Conservation (phyloP, 2,113 vertebrate species). For the Crotalus tigris region DNA sequence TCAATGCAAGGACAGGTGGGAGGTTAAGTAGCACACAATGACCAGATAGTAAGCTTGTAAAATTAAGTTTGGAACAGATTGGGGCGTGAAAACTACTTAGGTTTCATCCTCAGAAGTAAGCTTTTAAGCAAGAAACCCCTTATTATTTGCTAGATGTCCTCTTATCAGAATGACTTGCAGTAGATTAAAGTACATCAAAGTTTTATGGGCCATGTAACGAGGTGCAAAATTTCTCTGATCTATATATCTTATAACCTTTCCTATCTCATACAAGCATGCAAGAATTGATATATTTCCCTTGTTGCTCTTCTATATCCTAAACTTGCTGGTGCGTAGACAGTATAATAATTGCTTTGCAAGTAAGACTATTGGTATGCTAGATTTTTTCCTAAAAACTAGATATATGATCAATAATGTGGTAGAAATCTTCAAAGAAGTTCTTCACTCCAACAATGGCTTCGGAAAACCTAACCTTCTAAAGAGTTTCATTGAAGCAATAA, state of each 20-base stretch:
- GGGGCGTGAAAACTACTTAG: background rate
- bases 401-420: background rate
- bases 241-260: background rate
- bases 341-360: background rate
- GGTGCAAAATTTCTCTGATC: background rate
- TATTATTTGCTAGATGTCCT: background rate
- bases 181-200: background rate
- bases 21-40: background rate
- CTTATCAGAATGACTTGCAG: background rate
- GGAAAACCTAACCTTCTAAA: background rate
- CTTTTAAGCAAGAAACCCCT: background rate
- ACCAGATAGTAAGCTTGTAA: background rate
- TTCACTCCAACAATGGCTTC: background rate
- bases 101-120: background rate
- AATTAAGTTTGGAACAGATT: background rate
- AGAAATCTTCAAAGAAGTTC: background rate
- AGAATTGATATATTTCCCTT: background rate
- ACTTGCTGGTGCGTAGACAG: background rate
- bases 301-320: background rate
- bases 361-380: background rate
- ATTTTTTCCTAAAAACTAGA: background rate
- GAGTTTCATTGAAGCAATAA: background rate
- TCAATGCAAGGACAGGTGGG: background rate
- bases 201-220: background rate
- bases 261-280: background rate